Conservation (phyloP, 2,113 vertebrate genomes). For the Engystomops pustulosus region DNA sequence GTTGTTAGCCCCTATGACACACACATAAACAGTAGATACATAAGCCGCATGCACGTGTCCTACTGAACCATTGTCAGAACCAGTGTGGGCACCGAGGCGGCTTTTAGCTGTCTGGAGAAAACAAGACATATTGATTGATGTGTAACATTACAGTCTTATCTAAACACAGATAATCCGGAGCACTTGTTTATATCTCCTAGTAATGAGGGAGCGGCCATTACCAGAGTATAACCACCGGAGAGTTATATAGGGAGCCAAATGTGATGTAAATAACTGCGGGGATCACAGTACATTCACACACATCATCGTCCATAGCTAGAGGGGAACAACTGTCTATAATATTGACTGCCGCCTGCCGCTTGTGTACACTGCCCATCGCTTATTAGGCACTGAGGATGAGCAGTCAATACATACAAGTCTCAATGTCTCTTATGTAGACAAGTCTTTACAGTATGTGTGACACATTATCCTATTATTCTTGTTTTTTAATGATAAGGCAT, state of each 20-base stretch:
- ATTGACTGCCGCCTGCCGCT: not conserved
- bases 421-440: not conserved
- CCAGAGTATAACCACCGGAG: slow-evolving; percentile 32
- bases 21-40: not conserved
- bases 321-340: slow-evolving; percentile 1
- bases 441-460: not conserved
- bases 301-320: not conserved
- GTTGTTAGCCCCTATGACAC: not conserved
- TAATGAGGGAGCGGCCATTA: slow-evolving; percentile 17
- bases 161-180: slow-evolving; percentile 46
- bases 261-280: slow-evolving; percentile 9
- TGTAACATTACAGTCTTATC: slow-evolving; percentile 35
- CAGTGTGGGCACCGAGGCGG: not conserved
- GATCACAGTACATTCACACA: not conserved
- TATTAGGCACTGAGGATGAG: not conserved
- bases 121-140: slow-evolving; percentile 41
- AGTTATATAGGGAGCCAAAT: not conserved
- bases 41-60: not conserved
- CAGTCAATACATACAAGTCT: too few relatives aligned
- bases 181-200: slow-evolving; percentile 43
- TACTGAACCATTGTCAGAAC: not conserved
- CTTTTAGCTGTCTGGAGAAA: slow-evolving; percentile 15
- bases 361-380: not conserved
- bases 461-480: too few relatives aligned
- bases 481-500: too few relatives aligned